Base-by-base conservation (phyloP, 2,888 invertebrate genomes). In the Calameuta pallipes region DNA sequence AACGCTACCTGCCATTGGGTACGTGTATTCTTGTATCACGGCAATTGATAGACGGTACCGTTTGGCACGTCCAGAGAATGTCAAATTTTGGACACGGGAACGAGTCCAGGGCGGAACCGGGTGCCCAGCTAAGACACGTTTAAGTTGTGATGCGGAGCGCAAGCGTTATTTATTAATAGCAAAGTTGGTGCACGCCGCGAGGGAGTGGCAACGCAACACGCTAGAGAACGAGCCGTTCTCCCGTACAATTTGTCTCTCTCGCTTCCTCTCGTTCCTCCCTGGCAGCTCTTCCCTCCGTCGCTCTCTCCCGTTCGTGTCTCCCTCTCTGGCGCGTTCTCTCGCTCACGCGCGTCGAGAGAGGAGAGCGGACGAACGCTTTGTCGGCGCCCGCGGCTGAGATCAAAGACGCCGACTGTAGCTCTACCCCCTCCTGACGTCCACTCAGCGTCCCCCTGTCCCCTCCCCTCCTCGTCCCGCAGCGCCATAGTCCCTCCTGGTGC, bases 381-480 rank as follows among this genome's bases (percentile, higher is more conserved):
- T 89, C 89, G 91, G 90, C 89, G 90, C 90, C 90, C 90, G 90
- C 89, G 90, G 90, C 89, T 78, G 85, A 90, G 87, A 90, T 89
- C 90, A 90, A 90, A 89, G 87, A 88, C 86, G 87, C 90, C 90
- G 89, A 88, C 56, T 56, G 56, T 87, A 85, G 84, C 86, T 82
- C 78, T 83, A 76, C 37, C 78, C 76, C 36, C 75, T 41, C 78
- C 70, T 77, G 33, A 33, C 74, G 78, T 56, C n/a, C 37, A 33
- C 33, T 70, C 75, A 68, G 73, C 71, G 74, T 71, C 75, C 78
- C 75, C 75, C 79, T 56, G 77, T 71, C 76, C 79, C 80, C 78
- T 79, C 83, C 82, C 9, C 56, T 0, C 23, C 75, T 3, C 33
- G 33, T 33, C 33, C 33, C 33, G 3, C 33, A 33, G 33, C 33